Evolutionary conservation across 2,113 vertebrate species (phyloP).

Genomic region (Dipodomys ordii): DNA sequence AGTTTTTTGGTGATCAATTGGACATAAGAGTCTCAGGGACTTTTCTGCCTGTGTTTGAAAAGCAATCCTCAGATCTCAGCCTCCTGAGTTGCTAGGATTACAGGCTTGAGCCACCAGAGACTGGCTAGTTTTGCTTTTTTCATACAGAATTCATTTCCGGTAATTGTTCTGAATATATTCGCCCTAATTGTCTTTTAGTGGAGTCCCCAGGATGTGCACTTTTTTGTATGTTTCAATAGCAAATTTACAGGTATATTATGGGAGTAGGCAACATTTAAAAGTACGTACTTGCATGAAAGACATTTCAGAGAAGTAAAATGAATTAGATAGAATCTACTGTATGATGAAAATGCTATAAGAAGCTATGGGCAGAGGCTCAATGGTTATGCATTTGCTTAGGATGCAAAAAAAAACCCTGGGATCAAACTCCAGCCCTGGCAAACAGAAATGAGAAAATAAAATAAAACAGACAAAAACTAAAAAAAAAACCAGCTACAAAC

Average conservation of each 20-base stretch:
- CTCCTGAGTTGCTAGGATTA: too few relatives aligned
- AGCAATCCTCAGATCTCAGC: too few relatives aligned
- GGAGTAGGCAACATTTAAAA: constrained; percentile 91
- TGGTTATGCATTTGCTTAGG: too few relatives aligned
- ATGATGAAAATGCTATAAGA: too few relatives aligned
- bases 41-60: too few relatives aligned
- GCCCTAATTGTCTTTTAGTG: constrained; percentile 3
- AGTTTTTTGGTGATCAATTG: too few relatives aligned
- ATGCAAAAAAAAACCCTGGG: not conserved
- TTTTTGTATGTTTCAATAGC: constrained; percentile 88
- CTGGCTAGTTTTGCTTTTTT: not conserved
- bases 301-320: constrained; percentile 79
- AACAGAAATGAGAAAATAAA: too few relatives aligned
- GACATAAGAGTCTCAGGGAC: too few relatives aligned
- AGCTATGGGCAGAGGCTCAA: not conserved
- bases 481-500: not conserved
- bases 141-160: not conserved
- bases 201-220: not conserved
- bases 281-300: constrained; percentile 87
- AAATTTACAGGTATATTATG: constrained; percentile 91
- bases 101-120: too few relatives aligned
- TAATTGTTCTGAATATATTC: not conserved
- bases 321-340: not conserved
- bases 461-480: too few relatives aligned
- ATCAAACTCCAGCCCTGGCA: too few relatives aligned